Conservation (phyloP, 2,113 vertebrate species). For the Cepphus grylle region DNA sequence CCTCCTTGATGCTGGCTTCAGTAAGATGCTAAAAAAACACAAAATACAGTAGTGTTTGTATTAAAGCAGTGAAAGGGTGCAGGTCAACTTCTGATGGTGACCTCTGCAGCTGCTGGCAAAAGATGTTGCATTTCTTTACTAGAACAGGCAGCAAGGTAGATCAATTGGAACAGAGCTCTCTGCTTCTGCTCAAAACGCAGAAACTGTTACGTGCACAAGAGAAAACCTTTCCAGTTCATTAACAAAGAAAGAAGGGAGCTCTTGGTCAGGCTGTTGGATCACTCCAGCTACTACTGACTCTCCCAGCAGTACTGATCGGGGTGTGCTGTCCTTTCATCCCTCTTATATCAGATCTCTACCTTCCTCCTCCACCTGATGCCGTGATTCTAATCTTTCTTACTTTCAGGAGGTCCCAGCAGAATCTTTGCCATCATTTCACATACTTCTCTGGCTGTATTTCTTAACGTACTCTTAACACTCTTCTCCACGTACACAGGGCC, state of each 20-base stretch:
- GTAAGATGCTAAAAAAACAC: neutral
- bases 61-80: neutral
- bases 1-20: neutral
- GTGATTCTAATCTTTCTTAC: neutral
- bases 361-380: neutral
- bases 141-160: neutral
- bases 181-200: neutral
- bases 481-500: fast-evolving
- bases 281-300: neutral
- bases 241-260: neutral
- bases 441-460: neutral
- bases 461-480: neutral
- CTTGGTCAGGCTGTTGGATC: neutral
- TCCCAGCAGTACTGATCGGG: neutral
- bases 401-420: neutral
- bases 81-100: neutral
- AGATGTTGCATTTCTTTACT: neutral
- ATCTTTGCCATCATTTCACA: neutral
- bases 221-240: neutral
- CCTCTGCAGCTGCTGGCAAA: neutral
- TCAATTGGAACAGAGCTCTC: neutral
- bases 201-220: neutral
- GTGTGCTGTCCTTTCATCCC: neutral
- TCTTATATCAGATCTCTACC: neutral
- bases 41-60: neutral